Evolutionary conservation across 2,797 vertebrate species (phyloP).

Genomic region (Eidolon dupreanum): DNA sequence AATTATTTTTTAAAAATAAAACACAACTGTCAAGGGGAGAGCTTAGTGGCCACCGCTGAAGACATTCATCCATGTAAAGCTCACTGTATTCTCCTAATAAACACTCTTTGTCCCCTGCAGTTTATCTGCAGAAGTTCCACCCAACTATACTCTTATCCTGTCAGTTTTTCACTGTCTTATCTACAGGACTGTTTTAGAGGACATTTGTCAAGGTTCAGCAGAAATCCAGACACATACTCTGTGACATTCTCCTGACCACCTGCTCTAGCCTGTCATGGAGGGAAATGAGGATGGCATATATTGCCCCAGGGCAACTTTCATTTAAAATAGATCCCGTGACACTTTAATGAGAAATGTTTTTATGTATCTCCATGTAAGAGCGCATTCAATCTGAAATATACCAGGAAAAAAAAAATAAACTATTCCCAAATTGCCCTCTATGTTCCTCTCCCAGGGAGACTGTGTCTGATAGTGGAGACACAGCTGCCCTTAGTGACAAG

Average conservation of each 20-base stretch:
- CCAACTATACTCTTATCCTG: background rate
- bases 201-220: conserved; percentile 14
- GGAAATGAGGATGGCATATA: background rate
- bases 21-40: background rate
- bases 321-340: background rate
- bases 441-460: background rate
- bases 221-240: background rate
- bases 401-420: background rate
- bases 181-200: background rate
- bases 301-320: background rate
- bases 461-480: background rate
- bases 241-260: background rate
- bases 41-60: background rate
- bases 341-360: conserved; percentile 34
- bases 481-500: background rate
- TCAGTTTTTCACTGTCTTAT: conserved; percentile 27
- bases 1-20: background rate
- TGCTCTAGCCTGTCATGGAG: background rate
- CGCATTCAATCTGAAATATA: background rate
- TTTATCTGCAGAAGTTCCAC: background rate
- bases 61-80: background rate
- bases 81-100: background rate
- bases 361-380: background rate
- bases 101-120: background rate
- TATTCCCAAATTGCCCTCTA: background rate